A percentile compares a stretch with the other conserved stretches of the same genome.
These are phyloP conservation scores for Petrocephalus sullivani DNA, from an alignment of 2,797 vertebrate species.

Conservation along the genomic window DNA sequence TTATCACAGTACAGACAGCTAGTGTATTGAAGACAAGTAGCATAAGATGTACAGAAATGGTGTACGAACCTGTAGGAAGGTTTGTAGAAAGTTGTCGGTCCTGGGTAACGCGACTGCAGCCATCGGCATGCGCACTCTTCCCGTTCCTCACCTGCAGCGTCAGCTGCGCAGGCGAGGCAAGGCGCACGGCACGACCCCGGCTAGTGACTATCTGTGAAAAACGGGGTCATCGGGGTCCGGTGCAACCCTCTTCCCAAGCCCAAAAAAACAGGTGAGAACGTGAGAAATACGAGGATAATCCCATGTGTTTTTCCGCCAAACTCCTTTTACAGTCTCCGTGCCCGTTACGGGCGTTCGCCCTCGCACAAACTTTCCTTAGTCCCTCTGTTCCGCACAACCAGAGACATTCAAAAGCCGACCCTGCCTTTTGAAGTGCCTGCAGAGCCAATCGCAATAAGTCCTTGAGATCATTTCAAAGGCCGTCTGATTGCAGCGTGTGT, in stretches of 20 bases:
- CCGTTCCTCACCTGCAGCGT: conserved; percentile 54
- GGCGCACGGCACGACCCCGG: neutral
- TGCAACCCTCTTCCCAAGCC: neutral
- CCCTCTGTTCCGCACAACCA: conserved; percentile 38
- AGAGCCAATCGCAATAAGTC: conserved; percentile 58
- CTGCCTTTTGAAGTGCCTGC: conserved; percentile 51
- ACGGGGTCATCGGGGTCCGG: conserved; percentile 16
- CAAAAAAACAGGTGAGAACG: neutral
- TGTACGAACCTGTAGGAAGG: conserved; percentile 70
- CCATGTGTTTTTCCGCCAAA: neutral
- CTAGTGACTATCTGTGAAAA: neutral
- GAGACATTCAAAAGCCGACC: conserved; percentile 37
- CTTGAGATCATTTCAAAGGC: conserved; percentile 64
- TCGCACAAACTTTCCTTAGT: conserved; percentile 1
- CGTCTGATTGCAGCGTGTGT: conserved; percentile 58
- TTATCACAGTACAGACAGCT: neutral
- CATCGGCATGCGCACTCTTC: conserved; percentile 57
- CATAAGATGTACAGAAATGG: neutral
- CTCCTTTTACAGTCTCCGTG: neutral
- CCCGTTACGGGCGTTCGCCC: neutral
- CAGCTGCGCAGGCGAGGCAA: conserved; percentile 39
- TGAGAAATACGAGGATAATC: conserved; percentile 24
- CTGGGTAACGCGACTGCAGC: conserved; percentile 70
- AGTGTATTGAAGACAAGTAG: neutral
- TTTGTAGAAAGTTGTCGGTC: conserved; percentile 70